Evolutionary conservation across 2,888 invertebrate genomes (phyloP).

Genomic region (Drosophila multiciliata): DNA sequence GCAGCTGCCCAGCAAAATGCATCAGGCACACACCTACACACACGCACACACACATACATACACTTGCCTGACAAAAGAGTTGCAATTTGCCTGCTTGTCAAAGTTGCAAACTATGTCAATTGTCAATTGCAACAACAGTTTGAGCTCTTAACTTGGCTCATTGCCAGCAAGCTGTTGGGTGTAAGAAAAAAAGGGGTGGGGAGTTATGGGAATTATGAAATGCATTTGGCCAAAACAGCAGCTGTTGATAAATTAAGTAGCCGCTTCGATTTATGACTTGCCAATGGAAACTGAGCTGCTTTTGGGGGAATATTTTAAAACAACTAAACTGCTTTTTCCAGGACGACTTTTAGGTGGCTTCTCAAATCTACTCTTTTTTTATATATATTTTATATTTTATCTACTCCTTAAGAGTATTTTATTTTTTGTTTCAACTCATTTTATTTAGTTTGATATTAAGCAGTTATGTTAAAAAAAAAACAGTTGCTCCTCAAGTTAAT

Average conservation of each 20-base stretch:
- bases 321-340: constrained; percentile 51
- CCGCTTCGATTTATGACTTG: constrained; percentile 59
- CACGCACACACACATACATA: not conserved
- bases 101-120: constrained; percentile 57
- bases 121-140: constrained; percentile 47
- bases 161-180: constrained; percentile 16
- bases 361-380: not conserved
- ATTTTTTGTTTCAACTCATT: not conserved
- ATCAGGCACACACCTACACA: not conserved
- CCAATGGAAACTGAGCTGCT: constrained; percentile 7
- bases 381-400: too few species aligned
- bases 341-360: constrained; percentile 22
- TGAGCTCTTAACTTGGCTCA: constrained; percentile 33
- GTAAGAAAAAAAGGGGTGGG: too few species aligned
- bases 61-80: not conserved
- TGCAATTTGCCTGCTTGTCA: constrained; percentile 49
- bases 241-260: constrained; percentile 67
- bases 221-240: constrained; percentile 24
- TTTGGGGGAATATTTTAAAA: constrained; percentile 40
- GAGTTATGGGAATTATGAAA: constrained; percentile 26
- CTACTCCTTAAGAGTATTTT: too few species aligned
- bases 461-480: too few species aligned
- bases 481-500: not conserved
- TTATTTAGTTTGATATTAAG: not conserved
- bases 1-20: constrained; percentile 10